Base-by-base conservation (phyloP, 2,888 invertebrate genomes). In the Cerastis leucographa region DNA sequence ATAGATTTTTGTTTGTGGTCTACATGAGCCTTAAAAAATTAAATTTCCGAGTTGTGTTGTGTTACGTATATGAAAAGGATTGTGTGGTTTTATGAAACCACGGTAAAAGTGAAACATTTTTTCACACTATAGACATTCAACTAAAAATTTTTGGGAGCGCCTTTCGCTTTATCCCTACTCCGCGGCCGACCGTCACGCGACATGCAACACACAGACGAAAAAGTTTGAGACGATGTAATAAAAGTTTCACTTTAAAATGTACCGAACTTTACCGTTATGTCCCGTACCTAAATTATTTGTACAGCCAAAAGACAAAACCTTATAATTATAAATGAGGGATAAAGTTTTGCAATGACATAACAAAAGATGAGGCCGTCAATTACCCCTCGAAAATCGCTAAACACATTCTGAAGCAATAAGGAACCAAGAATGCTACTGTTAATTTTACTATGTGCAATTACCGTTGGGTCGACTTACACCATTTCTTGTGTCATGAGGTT, bases 381-480 rank as follows among this genome's bases (percentile, higher is more conserved):
- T 62, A 3, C 12, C 29, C 62, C 29, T 72, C 19, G 11, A 68
- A 64, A 72, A 77, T 59, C 14, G 42, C 22, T 22, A n/a, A 59
- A 54, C 56, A 69, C 29, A 59, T 71, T 65, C 29, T 46, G 35
- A 67, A 62, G 56, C 72, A 73, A 51, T 62, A 62, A 44, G 56
- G 25, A 62, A 70, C 61, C 59, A 25, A 46, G 25, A 83, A 84
- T 77, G 68, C 76, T 25, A 29, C 56, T 59, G 54, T 72, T 85
- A 84, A 75, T 75, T 70, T 78, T 17, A 67, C 65, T 65, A 72
- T 54, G 62, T 64, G 66, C 74, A 78, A 78, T 81, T 81, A 84
- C 40, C 44, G 59, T 61, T 69, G 74, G 74, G 69, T 76, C 70
- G 78, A 72, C 70, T 71, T 68, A 81, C 69, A 74, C 76, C 76